phyloP scores from a whole-genome alignment of 2,797 vertebrate species.

The Paramormyrops hopkinsi region DNA sequence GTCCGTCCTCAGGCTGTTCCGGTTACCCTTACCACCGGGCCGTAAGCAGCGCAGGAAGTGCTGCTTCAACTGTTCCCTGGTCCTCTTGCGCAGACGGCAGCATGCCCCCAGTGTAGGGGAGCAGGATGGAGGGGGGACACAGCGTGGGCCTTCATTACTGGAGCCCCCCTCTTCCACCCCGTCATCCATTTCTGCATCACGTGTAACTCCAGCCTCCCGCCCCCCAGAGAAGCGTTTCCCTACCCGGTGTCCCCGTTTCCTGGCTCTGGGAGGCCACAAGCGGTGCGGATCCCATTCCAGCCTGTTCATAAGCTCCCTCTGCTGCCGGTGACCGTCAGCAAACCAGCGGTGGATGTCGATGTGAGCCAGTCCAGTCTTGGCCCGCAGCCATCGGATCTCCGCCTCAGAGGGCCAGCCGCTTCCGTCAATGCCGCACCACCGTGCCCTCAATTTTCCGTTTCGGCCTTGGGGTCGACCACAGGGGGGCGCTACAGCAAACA shows the following conservation, averaged over 20 bases:
- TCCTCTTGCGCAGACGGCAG: constrained; percentile 50
- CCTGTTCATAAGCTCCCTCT: constrained; percentile 29
- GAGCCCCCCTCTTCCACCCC: not conserved
- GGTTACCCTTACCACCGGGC: constrained; percentile 65
- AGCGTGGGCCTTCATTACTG: not conserved
- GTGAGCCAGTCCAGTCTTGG: constrained; percentile 36
- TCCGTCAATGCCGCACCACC: constrained; percentile 32
- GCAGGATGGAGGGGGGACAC: constrained; percentile 20
- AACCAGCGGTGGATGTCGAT: constrained; percentile 48
- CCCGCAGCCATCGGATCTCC: constrained; percentile 39
- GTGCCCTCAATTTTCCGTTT: constrained; percentile 39
- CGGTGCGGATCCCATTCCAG: not conserved
- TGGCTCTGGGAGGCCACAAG: not conserved
- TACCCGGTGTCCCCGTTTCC: not conserved
- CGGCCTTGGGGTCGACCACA: constrained; percentile 2
- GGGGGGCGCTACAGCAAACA: constrained; percentile 3
- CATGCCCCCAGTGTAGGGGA: constrained; percentile 22
- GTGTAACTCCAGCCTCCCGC: not conserved
- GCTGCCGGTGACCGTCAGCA: constrained; percentile 45
- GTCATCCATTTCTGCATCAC: not conserved
- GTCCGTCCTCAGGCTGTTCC: constrained; percentile 68
- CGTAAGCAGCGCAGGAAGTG: constrained; percentile 69
- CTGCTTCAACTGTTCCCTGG: constrained; percentile 63
- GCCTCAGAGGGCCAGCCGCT: constrained; percentile 34
- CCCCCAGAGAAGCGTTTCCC: not conserved